phyloP scores from a whole-genome alignment of 2,797 vertebrate species.

The Euphonia xanthogaster region DNA sequence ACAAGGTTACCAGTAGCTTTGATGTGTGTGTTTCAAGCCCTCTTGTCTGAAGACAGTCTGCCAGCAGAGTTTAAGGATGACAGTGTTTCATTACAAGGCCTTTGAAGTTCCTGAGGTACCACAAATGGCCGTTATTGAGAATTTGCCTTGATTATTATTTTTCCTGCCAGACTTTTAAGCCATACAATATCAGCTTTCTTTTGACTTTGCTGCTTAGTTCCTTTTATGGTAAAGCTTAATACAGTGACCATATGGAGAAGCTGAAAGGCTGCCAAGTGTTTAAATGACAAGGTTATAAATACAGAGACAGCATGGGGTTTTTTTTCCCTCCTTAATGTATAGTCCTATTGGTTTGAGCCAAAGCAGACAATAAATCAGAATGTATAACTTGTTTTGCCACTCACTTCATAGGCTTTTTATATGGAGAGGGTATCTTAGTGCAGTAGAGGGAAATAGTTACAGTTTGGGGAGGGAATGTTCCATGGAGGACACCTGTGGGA shows the following conservation, averaged over 20 bases:
- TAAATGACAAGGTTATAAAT: slow-evolving; percentile 81
- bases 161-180: slow-evolving; percentile 73
- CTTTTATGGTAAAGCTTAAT: slow-evolving; percentile 81
- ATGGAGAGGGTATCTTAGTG: neutral
- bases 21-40: neutral
- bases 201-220: slow-evolving; percentile 63
- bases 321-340: slow-evolving; percentile 58
- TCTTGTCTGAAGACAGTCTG: slow-evolving; percentile 1
- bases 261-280: slow-evolving; percentile 79
- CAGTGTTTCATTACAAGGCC: slow-evolving; percentile 45
- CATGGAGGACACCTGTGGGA: neutral
- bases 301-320: slow-evolving; percentile 38
- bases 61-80: slow-evolving; percentile 2
- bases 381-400: slow-evolving; percentile 44
- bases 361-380: slow-evolving; percentile 70
- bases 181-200: slow-evolving; percentile 76
- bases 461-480: neutral
- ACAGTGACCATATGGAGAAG: slow-evolving; percentile 78
- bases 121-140: slow-evolving; percentile 64
- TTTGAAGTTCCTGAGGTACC: slow-evolving; percentile 72
- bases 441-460: neutral
- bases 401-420: slow-evolving; percentile 48
- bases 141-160: slow-evolving; percentile 72
- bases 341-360: slow-evolving; percentile 61
- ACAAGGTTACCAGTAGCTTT: slow-evolving; percentile 8